Evolutionary conservation across 2,113 vertebrate genomes (phyloP).

Genomic region (Anoplopoma fimbria): DNA sequence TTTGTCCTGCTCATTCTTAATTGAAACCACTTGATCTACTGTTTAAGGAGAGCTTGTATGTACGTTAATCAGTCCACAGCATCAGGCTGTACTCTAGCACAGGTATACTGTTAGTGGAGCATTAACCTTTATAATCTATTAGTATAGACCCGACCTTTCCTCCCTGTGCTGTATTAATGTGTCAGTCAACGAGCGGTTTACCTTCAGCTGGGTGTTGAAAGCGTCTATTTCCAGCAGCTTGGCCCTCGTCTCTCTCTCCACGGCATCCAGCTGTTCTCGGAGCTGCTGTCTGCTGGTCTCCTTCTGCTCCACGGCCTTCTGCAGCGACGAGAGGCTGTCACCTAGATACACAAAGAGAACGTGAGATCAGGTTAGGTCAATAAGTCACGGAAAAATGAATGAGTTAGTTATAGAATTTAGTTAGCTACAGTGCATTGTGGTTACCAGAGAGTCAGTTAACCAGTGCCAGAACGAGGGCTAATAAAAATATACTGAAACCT

Average conservation of each 20-base stretch:
- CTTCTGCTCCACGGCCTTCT: conserved; percentile 94
- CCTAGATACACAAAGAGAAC: conserved; percentile 79
- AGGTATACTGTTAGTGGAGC: background rate
- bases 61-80: background rate
- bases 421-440: background rate
- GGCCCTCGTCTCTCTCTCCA: conserved; percentile 95
- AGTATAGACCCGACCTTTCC: background rate
- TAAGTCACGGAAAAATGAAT: background rate
- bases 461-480: too few species aligned
- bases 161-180: background rate
- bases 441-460: background rate
- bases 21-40: background rate
- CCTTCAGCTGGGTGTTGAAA: conserved; percentile 98
- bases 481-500: too few species aligned
- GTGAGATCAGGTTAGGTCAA: background rate
- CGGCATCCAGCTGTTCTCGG: conserved; percentile 92
- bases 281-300: conserved; percentile 91
- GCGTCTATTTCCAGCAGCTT: conserved; percentile 97
- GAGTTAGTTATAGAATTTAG: background rate
- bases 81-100: background rate
- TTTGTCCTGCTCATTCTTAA: too few species aligned
- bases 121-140: background rate
- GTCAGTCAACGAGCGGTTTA: conserved; percentile 66
- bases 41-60: background rate
- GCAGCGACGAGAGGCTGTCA: conserved; percentile 93